Evolutionary conservation across 2,888 invertebrate genomes (phyloP).

Genomic region (Tinea trinotella): DNA sequence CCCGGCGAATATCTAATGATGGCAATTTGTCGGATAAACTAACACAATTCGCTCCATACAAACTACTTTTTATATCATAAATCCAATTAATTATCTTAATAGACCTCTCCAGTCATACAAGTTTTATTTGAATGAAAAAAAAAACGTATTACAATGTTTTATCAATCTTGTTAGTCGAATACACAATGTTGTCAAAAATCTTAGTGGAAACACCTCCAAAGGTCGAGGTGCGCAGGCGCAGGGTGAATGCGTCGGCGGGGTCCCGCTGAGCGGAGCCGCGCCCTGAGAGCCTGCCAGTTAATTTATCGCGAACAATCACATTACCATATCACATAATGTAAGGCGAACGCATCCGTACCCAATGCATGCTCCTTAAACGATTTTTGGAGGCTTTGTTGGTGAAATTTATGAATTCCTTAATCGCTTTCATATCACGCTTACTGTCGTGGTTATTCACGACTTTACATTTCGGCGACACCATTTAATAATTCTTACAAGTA

Average conservation of each 20-base stretch:
- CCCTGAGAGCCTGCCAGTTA: constrained; percentile 47
- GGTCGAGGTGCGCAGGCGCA: constrained; percentile 24
- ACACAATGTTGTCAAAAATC: constrained; percentile 17
- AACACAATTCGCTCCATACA: not conserved
- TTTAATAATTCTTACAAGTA: constrained; percentile 45
- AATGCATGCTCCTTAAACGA: constrained; percentile 53
- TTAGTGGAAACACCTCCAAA: constrained; percentile 16
- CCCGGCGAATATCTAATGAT: constrained; percentile 33
- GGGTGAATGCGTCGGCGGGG: constrained; percentile 47
- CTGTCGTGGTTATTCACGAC: constrained; percentile 37
- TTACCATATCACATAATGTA: constrained; percentile 69
- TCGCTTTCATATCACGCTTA: constrained; percentile 51
- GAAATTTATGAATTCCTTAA: constrained; percentile 63
- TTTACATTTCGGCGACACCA: constrained; percentile 42
- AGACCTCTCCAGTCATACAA: not conserved
- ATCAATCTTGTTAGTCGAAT: not conserved
- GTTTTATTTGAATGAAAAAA: constrained; percentile 6
- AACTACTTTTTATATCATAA: constrained; percentile 7
- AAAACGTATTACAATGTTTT: not conserved
- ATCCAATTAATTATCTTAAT: constrained; percentile 10
- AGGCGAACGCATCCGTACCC: constrained; percentile 54
- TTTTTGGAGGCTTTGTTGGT: constrained; percentile 62
- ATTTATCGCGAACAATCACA: constrained; percentile 69
- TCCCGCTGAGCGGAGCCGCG: constrained; percentile 52
- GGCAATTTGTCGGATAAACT: constrained; percentile 38